Evolutionary conservation across 1,140 invertebrate genomes (phyloP).

Genomic region (Drosophila lowei): DNA sequence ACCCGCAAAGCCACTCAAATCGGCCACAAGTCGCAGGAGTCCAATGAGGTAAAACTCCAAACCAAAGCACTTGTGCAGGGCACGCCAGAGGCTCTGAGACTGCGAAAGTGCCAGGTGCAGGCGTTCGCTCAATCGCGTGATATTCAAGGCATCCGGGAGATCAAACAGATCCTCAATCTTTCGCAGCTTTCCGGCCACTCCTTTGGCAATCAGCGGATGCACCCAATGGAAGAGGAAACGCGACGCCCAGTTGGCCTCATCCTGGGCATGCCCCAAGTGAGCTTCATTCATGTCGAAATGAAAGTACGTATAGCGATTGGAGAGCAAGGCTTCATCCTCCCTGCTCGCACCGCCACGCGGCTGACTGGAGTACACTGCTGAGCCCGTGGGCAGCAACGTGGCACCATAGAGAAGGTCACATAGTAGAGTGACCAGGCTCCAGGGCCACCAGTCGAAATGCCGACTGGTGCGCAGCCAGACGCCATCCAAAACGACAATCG

Average conservation of each 20-base stretch:
- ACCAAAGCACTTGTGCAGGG: constrained; percentile 93
- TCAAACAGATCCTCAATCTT: constrained; percentile 93
- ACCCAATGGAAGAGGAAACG: constrained; percentile 95
- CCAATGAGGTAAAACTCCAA: constrained; percentile 95
- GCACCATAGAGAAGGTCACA: constrained; percentile 86
- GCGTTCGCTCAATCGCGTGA: constrained; percentile 63
- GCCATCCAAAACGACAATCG: constrained; percentile 86
- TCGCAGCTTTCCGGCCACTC: constrained; percentile 88
- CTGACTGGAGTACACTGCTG: constrained; percentile 39
- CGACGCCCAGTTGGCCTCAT: constrained; percentile 88
- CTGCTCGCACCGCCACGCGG: constrained; percentile 1
- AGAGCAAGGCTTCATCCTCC: constrained; percentile 86
- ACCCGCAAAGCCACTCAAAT: constrained; percentile 92
- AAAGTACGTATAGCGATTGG: constrained; percentile 77
- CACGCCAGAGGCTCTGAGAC: constrained; percentile 86
- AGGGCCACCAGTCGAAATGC: constrained; percentile 83
- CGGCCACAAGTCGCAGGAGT: constrained; percentile 92
- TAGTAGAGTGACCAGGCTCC: constrained; percentile 84
- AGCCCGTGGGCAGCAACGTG: constrained; percentile 86
- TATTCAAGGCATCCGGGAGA: constrained; percentile 86
- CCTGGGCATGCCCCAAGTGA: constrained; percentile 91
- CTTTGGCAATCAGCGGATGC: constrained; percentile 92
- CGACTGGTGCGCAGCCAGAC: constrained; percentile 85
- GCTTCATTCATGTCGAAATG: constrained; percentile 84
- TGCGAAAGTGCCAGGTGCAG: constrained; percentile 65